These are phyloP conservation scores for Macropis europaea DNA, from an alignment of 2,888 invertebrate genomes.

Conservation along the genomic window DNA sequence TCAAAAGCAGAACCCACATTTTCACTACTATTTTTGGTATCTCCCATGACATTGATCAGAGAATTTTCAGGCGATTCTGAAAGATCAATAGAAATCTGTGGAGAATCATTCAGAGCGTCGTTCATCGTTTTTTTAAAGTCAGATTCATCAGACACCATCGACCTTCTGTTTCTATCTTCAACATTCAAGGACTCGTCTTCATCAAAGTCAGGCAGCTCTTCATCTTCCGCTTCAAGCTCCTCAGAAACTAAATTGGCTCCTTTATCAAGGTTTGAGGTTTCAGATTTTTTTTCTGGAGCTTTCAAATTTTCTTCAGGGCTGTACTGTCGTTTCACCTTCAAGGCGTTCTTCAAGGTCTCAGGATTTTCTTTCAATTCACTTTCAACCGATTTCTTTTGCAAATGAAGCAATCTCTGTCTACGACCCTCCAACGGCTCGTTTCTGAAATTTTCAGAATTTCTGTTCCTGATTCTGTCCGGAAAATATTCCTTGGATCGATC, in stretches of 20 bases:
- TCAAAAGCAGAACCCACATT: not conserved
- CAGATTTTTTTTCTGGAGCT: not conserved
- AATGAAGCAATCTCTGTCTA: not conserved
- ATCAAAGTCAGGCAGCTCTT: not conserved
- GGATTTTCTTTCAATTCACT: not conserved
- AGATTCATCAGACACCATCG: not conserved
- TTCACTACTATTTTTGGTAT: not conserved
- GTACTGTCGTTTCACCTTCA: not conserved
- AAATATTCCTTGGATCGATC: constrained; percentile 4
- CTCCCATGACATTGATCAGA: not conserved
- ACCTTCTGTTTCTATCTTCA: not conserved
- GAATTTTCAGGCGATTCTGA: not conserved
- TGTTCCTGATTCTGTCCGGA: not conserved
- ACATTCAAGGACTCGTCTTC: not conserved
- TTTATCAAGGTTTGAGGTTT: not conserved
- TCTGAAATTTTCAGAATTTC: not conserved
- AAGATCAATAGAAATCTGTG: not conserved
- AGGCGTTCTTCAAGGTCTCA: not conserved
- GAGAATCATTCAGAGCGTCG: not conserved
- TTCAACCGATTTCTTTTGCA: constrained; percentile 28
- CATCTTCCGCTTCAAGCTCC: not conserved
- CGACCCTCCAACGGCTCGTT: not conserved
- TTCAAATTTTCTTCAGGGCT: not conserved
- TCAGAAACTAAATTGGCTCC: not conserved
- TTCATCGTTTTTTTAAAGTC: not conserved